A percentile compares a stretch with the other conserved stretches of the same genome.
These are phyloP conservation scores for Geophilus truncorum DNA, from an alignment of 2,888 invertebrate species.

Conservation along the genomic window DNA sequence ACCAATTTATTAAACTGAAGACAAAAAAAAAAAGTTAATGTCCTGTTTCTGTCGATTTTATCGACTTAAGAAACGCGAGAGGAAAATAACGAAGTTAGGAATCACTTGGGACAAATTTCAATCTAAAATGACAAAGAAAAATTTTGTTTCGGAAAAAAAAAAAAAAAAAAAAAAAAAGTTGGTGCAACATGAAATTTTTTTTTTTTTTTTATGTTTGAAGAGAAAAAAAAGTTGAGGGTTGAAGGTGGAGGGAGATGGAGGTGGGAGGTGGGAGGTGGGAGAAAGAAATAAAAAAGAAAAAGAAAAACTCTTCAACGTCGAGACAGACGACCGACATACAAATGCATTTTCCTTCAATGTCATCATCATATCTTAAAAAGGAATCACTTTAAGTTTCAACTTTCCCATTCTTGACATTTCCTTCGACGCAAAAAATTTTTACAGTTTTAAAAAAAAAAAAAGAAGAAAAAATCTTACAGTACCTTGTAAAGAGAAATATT, in stretches of 20 bases:
- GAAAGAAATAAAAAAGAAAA: too few species aligned
- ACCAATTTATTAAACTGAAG: not conserved
- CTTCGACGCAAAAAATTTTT: too few species aligned
- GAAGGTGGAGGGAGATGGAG: too few species aligned
- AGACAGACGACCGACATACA: too few species aligned
- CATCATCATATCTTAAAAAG: too few species aligned
- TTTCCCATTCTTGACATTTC: too few species aligned
- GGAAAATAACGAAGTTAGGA: not conserved
- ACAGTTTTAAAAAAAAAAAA: not conserved
- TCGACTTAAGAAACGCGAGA: not conserved
- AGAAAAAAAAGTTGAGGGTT: too few species aligned
- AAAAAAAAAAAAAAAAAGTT: not conserved
- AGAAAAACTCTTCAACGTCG: too few species aligned
- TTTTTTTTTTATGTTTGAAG: too few species aligned
- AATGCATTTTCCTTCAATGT: too few species aligned
- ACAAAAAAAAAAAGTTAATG: not conserved
- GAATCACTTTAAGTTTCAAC: too few species aligned
- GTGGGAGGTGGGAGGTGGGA: too few species aligned
- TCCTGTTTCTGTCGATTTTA: not conserved
- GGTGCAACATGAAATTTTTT: not conserved
- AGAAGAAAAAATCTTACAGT: not conserved
- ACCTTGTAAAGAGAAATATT: not conserved
- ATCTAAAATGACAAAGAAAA: not conserved
- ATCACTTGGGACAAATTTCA: not conserved
- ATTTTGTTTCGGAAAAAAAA: not conserved